Base-by-base conservation (phyloP, 2,113 vertebrate genomes). In the Chionis minor region DNA sequence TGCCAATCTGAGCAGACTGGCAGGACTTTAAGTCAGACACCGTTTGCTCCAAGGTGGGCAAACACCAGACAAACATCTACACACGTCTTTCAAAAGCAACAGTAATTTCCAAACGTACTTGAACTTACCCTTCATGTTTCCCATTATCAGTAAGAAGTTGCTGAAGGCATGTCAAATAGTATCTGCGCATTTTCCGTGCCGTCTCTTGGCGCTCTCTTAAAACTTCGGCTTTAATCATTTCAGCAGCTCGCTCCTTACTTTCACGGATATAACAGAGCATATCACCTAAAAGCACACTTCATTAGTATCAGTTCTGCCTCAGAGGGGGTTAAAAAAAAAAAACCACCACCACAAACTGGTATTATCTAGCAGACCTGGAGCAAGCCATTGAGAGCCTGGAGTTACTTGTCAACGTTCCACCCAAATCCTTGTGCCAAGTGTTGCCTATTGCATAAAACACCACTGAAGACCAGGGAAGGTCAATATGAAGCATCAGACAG, bases 181-280 rank as follows among this genome's bases (percentile, higher is more conserved):
- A 99, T 70, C 96, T 98, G 28, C 99, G 98, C 99, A 99, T 99
- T 97, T 98, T 99, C 24, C 98, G 98, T 66, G 99, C 98, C 0
- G 99, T 99, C 96, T 99, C 98, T 94, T 99, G 99, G 30, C 99
- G 98, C 90, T 99, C 99, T 71, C 98, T 95, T 86, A 98, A 96
- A 62, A 99, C 98, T 96, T 99, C 99, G 2, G 62, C 94, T 92
- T 98, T 98, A 75, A 99, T 98, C 98, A 99, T 98, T 94, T 99
- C 98, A 1, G 98, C 98, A 7, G 99, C 99, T 94, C 99, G 98
- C 56, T 98, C 98, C 82, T 98, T 99, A 59, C 99, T 99, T 90
- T 99, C 99, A 94, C 98, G 99, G 52, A 99, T 99, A 33, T 99
- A 99, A 61, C 90, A 97, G 85, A 99, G 97, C 99, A 99, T 99